Evolutionary conservation across 92 coral and sea anemone genomes (phyloP), one percentile per base, ranked within the genome.

Genomic region (Porites evermanni): DNA sequence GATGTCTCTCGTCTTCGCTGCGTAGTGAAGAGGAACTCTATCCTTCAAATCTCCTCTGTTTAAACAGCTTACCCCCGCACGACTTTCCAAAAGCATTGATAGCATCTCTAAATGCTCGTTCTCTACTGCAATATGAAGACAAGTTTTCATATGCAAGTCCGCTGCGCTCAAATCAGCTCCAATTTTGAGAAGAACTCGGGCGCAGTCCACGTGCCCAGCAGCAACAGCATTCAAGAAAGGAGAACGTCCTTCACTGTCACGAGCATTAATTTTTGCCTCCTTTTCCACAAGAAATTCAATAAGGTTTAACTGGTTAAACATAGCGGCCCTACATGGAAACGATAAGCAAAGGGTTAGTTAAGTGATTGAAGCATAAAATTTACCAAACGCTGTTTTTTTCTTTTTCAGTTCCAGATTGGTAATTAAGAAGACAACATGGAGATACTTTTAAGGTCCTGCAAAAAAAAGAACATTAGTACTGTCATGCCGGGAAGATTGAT

Each of bases 81-180:
- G 78, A 64, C 81, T 90, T 16, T 77, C 78, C 20, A 94, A 79
- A 61, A 94, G 78, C 93, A 94, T 87, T 13, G 75, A 56, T 17
- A 94, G 79, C 71, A 93, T 83, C 11, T 88, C 85, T 24, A 83
- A 77, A 6, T 84, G 88, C 70, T 94, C 95, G 78, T 78, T 85
- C 63, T 92, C 93, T 60, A 94, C 89, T 2, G 95, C 98, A 60
- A 94, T 53, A 77, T 94, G 98, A 53, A 94, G 86, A 76, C 95
- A 94, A 63, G 76, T 89, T 71, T 86, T 90, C 86, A 91, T 91
- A 24, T 77, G 87, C 17, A 77, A 54, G 59, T 92, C 94, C 10
- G 86, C 53, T 32, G 89, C 88, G 9, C 26, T 12, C 14, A 83
- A 68, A 70, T 94, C 95, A 53, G 95, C 92, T 4, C 98, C 98